Conservation (phyloP, 2,888 invertebrate genomes). For the Mythimna impura region DNA sequence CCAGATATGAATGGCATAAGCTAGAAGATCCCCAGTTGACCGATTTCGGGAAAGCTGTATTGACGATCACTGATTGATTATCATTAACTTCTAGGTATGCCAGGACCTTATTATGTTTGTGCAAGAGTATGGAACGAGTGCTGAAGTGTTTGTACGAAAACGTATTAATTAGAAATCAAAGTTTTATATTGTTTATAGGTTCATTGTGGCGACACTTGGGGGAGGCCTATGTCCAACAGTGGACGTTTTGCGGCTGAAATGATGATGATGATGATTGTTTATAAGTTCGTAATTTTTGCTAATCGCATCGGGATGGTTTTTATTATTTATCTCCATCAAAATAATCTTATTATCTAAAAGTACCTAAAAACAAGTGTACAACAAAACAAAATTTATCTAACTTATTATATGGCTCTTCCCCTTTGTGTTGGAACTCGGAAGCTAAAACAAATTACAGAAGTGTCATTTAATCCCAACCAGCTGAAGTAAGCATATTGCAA, state of each 20-base stretch:
- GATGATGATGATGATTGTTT: too few relatives aligned
- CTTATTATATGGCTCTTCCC: background rate
- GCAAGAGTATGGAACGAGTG: too few relatives aligned
- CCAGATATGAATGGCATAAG: too few relatives aligned
- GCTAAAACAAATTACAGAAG: slow-evolving; percentile 31
- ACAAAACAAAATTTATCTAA: slow-evolving; percentile 32
- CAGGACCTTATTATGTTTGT: too few relatives aligned
- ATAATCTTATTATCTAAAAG: background rate
- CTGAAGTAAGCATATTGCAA: slow-evolving; percentile 36
- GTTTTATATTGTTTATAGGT: background rate
- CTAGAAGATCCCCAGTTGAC: too few relatives aligned
- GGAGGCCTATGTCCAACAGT: too few relatives aligned
- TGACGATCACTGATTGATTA: too few relatives aligned
- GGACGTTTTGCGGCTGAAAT: too few relatives aligned
- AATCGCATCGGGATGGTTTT: background rate
- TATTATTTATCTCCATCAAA: background rate
- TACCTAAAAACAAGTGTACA: background rate
- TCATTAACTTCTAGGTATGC: too few relatives aligned
- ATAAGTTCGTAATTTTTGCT: background rate
- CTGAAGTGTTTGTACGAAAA: too few relatives aligned
- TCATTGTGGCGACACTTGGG: too few relatives aligned
- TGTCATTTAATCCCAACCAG: slow-evolving; percentile 26
- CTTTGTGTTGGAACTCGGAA: slow-evolving; percentile 8
- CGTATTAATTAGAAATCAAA: background rate
- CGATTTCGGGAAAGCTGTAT: too few relatives aligned